These are phyloP conservation scores for Glossophaga mutica DNA, from an alignment of 2,797 vertebrate genomes.

Conservation along the genomic window DNA sequence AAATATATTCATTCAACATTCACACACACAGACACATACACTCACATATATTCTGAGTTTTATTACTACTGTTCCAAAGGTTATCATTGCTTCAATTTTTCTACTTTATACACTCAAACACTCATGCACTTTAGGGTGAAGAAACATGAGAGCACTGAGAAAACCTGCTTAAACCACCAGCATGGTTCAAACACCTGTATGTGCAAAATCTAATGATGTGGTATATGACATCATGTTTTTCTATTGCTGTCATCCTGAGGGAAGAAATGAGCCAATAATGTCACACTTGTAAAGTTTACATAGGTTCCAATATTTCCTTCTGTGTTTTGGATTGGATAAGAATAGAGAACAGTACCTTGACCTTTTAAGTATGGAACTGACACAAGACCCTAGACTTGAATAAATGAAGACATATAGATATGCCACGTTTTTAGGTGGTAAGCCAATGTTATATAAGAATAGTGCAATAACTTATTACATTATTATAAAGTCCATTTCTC, in stretches of 20 bases:
- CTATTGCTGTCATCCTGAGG: neutral
- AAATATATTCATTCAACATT: neutral
- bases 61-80: neutral
- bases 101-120: constrained; percentile 18
- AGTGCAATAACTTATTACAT: neutral
- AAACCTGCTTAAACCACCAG: neutral
- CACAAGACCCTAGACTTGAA: neutral
- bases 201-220: neutral
- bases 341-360: neutral
- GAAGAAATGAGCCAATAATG: neutral
- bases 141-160: neutral
- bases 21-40: neutral
- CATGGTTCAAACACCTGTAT: neutral
- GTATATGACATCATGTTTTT: neutral
- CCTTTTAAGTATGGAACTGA: neutral
- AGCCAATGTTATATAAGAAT: neutral
- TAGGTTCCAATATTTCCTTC: neutral
- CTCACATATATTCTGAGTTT: neutral
- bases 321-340: neutral
- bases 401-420: neutral
- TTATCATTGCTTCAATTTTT: neutral
- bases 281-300: neutral
- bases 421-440: neutral
- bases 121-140: neutral
- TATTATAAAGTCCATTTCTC: neutral